Evolutionary conservation across 2,888 invertebrate species (phyloP).

Genomic region (Plebejus melissa): DNA sequence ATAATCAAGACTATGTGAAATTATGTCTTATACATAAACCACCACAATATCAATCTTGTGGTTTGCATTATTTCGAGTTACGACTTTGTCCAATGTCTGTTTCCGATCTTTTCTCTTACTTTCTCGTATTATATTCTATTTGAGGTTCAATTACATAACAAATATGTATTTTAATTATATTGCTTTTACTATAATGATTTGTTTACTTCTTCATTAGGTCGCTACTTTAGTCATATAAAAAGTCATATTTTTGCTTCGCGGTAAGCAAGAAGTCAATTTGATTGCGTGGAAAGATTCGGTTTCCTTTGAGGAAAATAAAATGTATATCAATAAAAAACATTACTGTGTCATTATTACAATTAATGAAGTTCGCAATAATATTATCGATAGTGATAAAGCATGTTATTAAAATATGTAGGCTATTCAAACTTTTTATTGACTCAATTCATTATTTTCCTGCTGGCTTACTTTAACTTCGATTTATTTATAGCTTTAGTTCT

Average conservation of each 20-base stretch:
- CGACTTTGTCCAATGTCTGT: not conserved
- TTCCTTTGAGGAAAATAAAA: not conserved
- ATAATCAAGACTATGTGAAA: not conserved
- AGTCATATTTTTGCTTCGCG: not conserved
- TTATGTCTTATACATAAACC: not conserved
- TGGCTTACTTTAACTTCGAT: not conserved
- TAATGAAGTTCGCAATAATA: not conserved
- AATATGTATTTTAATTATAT: not conserved
- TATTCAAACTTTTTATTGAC: constrained; percentile 11
- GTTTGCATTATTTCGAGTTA: not conserved
- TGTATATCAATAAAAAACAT: not conserved
- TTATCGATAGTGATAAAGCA: constrained; percentile 5
- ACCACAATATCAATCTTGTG: not conserved
- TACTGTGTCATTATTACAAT: not conserved
- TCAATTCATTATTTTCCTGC: not conserved
- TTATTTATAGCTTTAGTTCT: not conserved
- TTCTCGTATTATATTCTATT: not conserved
- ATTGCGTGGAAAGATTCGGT: not conserved
- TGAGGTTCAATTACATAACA: not conserved
- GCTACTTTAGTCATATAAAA: too few species aligned
- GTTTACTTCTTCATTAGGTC: too few species aligned
- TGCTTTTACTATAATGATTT: too few species aligned
- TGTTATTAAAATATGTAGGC: constrained; percentile 9
- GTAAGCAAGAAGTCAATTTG: not conserved
- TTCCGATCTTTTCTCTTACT: not conserved